Evolutionary conservation across 2,113 vertebrate species (phyloP), one percentile per base, ranked within the genome.

Genomic region (Rhinopomastus cyanomelas): DNA sequence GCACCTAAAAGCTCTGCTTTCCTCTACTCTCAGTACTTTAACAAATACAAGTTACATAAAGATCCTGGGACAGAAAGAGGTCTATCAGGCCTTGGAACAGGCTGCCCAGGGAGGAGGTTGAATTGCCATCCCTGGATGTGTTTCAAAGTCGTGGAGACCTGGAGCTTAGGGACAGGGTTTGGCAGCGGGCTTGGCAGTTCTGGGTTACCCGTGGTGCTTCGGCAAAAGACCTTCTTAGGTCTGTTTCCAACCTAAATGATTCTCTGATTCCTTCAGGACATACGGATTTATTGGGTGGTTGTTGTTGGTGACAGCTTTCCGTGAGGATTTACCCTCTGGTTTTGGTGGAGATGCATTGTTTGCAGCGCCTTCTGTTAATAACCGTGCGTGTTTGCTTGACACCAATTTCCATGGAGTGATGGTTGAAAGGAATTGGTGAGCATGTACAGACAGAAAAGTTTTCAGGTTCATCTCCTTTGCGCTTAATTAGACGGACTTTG

Each of bases 381-480:
- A 22, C 10, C 16, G 32, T 22, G 13, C 0, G 0, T 44, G 8
- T 77, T 71, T 3, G 2, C 62, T 53, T 18, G 51, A 16, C 52
- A 49, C 11, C 18, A 7, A 51, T 91, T 87, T 87, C 76, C 42
- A 16, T 57, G 26, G 0, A 73, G 42, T 0, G 0, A 9, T n/a
- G 5, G 29, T 27, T 68, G 34, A 79, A 88, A 90, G 81, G 16
- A 55, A 46, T 64, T 76, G 74, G 55, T 42, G 52, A 65, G 60
- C 1, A 1, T 8, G 12, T 3, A 55, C 7, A 7, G 0, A 0
- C 3, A 2, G 22, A 36, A 3, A 52, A 87, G 44, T 92, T 49
- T 13, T 62, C 44, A 3, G 8, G 9, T 85, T 89, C 6, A 0
- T 55, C 26, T 53, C 36, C 37, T 80, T 83, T 69, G 23, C 3